phyloP scores from a whole-genome alignment of 2,113 vertebrate species.

The Serilophus lunatus region DNA sequence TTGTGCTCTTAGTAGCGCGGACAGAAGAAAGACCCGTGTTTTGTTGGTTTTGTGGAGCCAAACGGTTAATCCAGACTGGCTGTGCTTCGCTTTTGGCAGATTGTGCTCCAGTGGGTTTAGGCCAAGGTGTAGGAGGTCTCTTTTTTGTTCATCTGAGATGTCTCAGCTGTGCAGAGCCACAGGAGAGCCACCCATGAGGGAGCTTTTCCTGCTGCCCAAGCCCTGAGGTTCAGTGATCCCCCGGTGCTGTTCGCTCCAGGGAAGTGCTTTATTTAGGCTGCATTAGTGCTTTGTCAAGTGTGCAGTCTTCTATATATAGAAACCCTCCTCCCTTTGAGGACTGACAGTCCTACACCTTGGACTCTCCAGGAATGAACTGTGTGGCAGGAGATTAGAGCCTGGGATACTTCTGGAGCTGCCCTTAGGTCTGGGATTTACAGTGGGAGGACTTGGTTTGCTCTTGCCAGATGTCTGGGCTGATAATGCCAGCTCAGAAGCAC shows the following conservation, averaged over 20 bases:
- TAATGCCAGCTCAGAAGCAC: neutral
- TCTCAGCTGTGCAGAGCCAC: neutral
- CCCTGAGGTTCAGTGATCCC: neutral
- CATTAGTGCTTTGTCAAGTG: neutral
- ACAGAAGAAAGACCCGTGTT: neutral
- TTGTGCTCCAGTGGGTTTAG: neutral
- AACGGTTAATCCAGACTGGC: neutral
- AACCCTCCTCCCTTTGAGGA: neutral
- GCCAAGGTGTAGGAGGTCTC: neutral
- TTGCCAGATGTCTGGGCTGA: neutral
- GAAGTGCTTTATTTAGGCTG: neutral
- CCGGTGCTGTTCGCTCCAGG: neutral
- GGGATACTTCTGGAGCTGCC: neutral
- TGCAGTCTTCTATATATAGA: neutral
- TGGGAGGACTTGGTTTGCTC: neutral
- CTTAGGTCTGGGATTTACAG: neutral
- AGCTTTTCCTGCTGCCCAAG: neutral
- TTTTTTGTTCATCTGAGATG: neutral
- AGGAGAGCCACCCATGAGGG: neutral
- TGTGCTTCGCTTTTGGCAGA: neutral
- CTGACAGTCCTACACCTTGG: neutral
- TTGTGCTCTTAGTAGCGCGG: neutral
- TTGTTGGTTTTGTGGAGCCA: neutral
- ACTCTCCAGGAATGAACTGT: neutral
- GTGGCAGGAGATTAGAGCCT: neutral